A percentile compares a stretch with the other conserved stretches of the same genome.
Evolutionary conservation across 2,113 vertebrate genomes (phyloP).

Genomic region (Dascyllus trimaculatus): DNA sequence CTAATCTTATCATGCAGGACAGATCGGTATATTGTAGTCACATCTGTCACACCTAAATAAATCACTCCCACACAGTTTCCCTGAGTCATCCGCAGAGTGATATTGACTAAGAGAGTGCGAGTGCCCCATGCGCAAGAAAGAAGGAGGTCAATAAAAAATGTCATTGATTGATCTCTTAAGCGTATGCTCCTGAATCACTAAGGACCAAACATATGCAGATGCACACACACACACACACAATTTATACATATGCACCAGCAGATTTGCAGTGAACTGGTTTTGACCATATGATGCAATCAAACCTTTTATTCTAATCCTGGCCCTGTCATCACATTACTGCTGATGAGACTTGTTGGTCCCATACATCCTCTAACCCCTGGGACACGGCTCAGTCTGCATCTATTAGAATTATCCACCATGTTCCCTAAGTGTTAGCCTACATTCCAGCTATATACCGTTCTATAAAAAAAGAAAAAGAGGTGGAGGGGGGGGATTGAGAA

Average conservation of each 20-base stretch:
- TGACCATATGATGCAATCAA: slow-evolving; percentile 38
- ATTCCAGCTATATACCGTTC: slow-evolving; percentile 16
- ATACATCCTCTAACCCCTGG: slow-evolving; percentile 52
- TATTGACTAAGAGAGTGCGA: slow-evolving; percentile 37
- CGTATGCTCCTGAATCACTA: slow-evolving; percentile 52
- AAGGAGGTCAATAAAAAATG: slow-evolving; percentile 55
- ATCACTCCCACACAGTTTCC: slow-evolving; percentile 69
- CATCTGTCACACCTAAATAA: slow-evolving; percentile 78
- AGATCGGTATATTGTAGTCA: slow-evolving; percentile 58
- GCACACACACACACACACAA: slow-evolving; percentile 1
- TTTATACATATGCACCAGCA: slow-evolving; percentile 25
- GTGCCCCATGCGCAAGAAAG: neutral
- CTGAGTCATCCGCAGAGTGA: slow-evolving; percentile 69
- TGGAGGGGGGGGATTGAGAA: slow-evolving; percentile 53
- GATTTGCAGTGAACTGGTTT: slow-evolving; percentile 56
- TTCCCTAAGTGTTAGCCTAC: slow-evolving; percentile 55
- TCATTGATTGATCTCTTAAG: slow-evolving; percentile 58
- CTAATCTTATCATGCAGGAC: slow-evolving; percentile 67
- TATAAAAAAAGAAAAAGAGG: slow-evolving; percentile 15
- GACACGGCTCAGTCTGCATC: slow-evolving; percentile 40
- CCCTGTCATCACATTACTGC: slow-evolving; percentile 55
- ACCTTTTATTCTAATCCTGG: slow-evolving; percentile 64
- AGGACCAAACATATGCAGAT: slow-evolving; percentile 42
- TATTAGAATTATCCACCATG: slow-evolving; percentile 55
- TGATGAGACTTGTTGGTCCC: slow-evolving; percentile 60